Evolutionary conservation across 2,113 vertebrate species (phyloP).

Genomic region (Melanostigma gelatinosum): DNA sequence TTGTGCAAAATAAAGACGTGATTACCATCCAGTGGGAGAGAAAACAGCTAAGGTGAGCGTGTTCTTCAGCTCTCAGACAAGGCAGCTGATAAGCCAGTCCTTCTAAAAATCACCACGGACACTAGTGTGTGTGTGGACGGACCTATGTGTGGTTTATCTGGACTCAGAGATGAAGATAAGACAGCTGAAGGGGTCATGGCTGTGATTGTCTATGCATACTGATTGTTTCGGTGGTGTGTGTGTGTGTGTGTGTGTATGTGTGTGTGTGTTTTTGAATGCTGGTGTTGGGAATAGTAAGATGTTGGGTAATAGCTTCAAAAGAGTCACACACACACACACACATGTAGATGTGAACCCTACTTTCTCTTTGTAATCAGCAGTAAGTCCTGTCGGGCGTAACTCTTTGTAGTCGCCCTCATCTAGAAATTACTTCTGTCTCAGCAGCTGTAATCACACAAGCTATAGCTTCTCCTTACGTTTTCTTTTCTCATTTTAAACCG

Average conservation of each 20-base stretch:
- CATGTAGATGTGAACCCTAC: conserved; percentile 25
- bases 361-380: conserved; percentile 50
- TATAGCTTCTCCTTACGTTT: conserved; percentile 21
- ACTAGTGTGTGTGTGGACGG: conserved; percentile 36
- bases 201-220: conserved; percentile 63
- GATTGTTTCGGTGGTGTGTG: conserved; percentile 44
- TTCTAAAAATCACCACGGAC: conserved; percentile 31
- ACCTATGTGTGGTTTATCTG: conserved; percentile 69
- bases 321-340: conserved; percentile 4
- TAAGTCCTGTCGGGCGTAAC: conserved; percentile 56
- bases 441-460: conserved; percentile 40
- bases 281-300: conserved; percentile 17
- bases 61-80: conserved; percentile 42
- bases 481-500: conserved; percentile 35
- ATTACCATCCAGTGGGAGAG: conserved; percentile 24
- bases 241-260: not conserved
- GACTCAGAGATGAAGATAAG: conserved; percentile 73
- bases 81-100: conserved; percentile 53
- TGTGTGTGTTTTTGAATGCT: conserved; percentile 1
- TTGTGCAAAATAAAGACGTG: conserved; percentile 15
- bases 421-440: conserved; percentile 48
- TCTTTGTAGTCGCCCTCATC: conserved; percentile 50
- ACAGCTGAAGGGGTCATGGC: conserved; percentile 60
- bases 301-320: conserved; percentile 32
- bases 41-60: conserved; percentile 54